Evolutionary conservation across 2,113 vertebrate species (phyloP).

Genomic region (Motacilla alba): DNA sequence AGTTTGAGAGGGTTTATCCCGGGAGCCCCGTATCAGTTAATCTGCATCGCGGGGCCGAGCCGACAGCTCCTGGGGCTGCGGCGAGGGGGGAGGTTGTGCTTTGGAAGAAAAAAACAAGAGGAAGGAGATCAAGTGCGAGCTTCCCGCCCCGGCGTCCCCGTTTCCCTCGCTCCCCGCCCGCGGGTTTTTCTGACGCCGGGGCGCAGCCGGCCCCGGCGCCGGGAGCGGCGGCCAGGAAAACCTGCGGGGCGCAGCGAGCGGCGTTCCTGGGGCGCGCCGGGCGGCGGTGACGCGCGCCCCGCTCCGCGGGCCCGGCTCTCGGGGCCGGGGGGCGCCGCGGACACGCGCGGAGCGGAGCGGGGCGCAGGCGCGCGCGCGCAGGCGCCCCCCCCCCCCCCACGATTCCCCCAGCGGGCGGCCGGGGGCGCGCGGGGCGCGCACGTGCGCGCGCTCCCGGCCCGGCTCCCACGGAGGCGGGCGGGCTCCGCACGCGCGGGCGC

Average conservation of each 20-base stretch:
- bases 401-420: no score
- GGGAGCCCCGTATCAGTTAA: not conserved
- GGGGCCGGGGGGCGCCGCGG: no score
- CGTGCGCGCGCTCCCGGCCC: no score
- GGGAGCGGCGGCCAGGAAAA: slow-evolving; percentile 15
- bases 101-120: not conserved
- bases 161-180: not conserved
- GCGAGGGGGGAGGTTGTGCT: not conserved
- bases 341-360: no score
- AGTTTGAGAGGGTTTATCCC: not conserved
- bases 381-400: no score
- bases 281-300: no score
- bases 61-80: slow-evolving; percentile 39
- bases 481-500: no score
- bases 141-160: not conserved
- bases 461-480: no score
- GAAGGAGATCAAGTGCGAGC: not conserved
- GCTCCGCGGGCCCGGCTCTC: no score
- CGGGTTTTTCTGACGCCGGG: not conserved
- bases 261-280: not conserved
- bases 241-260: slow-evolving; percentile 9
- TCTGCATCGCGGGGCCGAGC: slow-evolving; percentile 16
- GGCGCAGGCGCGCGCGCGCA: no score
- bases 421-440: no score
- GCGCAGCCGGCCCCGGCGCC: slow-evolving; percentile 8